Base-by-base conservation (phyloP, 2,113 vertebrate species). In the Pungitius pungitius region DNA sequence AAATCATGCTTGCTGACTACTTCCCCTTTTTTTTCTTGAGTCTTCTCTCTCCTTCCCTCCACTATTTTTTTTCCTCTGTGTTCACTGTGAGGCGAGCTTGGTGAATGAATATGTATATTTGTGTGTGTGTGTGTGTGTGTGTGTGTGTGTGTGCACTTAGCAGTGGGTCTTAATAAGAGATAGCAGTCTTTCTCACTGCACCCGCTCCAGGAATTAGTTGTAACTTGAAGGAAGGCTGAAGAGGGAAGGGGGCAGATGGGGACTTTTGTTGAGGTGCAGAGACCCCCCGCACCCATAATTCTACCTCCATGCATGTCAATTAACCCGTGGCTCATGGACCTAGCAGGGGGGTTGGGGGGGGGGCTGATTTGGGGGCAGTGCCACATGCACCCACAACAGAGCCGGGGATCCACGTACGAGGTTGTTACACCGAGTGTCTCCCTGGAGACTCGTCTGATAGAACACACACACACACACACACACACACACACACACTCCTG, bases 271-370 rank as follows among this genome's bases (percentile, higher is more conserved):
- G 96, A 97, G 95, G 95, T 97, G 95, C 93, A 94, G 91, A 93
- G 92, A 95, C 96, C 96, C 95, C 95, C 95, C 94, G 93, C 95
- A 96, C 95, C 91, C 95, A 95, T 94, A 94, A 95, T 94, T 96
- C 95, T 95, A 95, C 95, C 93, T 90, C 95, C 82, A 95, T 95
- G 96, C 95, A 95, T 95, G 96, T 94, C 96, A 97, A 98, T 98
- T 98, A 98, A 97, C 97, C 96, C 95, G 24, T 49, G 83, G 89
- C 91, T 84, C 83, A 80, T 70, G 68, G 66, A 79, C 83, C 24
- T 65, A 87, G 90, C 75, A 55, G 90, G 91, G 88, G 87, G 88
- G 83, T 65, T 68, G 66, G n/a, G n/a, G n/a, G n/a, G 30, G 30
- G 87, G 88, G 83, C 67, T 68, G 66, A 69, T 90, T 90, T 83